Evolutionary conservation across 2,113 vertebrate genomes (phyloP).

Genomic region (Stegastes partitus): DNA sequence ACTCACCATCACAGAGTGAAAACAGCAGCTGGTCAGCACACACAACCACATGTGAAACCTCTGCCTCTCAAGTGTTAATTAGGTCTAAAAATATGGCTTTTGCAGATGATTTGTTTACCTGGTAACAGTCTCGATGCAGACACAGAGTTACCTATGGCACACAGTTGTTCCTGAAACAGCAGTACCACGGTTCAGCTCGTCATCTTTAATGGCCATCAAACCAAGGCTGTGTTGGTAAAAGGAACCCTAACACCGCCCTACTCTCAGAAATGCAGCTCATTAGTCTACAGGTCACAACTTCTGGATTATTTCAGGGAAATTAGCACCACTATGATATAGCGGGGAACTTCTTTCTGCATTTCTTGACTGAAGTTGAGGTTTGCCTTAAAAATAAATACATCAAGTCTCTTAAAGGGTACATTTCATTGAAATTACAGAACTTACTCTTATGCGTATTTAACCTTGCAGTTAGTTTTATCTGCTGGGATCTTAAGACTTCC

Average conservation of each 20-base stretch:
- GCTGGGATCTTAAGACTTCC: not conserved
- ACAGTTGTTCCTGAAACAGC: not conserved
- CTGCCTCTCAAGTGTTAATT: slow-evolving; percentile 4
- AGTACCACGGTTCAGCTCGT: not conserved
- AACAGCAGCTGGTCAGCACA: slow-evolving; percentile 23
- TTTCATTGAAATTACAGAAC: not conserved
- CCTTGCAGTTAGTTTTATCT: not conserved
- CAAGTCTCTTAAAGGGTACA: not conserved
- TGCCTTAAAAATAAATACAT: slow-evolving; percentile 1
- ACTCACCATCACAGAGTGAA: slow-evolving; percentile 10
- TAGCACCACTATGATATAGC: not conserved
- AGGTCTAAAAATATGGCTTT: slow-evolving; percentile 66
- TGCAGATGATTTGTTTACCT: not conserved
- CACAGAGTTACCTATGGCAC: not conserved
- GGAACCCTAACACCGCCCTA: not conserved
- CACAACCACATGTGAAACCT: not conserved
- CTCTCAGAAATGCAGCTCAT: not conserved
- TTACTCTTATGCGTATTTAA: not conserved
- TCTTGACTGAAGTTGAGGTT: not conserved
- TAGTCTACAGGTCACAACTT: not conserved
- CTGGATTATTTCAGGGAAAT: not conserved
- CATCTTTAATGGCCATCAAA: not conserved
- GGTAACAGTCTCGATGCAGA: slow-evolving; percentile 14
- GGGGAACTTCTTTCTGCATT: not conserved
- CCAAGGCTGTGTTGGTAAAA: not conserved